phyloP scores from a whole-genome alignment of 2,797 vertebrate species.

The Cygnus olor region DNA sequence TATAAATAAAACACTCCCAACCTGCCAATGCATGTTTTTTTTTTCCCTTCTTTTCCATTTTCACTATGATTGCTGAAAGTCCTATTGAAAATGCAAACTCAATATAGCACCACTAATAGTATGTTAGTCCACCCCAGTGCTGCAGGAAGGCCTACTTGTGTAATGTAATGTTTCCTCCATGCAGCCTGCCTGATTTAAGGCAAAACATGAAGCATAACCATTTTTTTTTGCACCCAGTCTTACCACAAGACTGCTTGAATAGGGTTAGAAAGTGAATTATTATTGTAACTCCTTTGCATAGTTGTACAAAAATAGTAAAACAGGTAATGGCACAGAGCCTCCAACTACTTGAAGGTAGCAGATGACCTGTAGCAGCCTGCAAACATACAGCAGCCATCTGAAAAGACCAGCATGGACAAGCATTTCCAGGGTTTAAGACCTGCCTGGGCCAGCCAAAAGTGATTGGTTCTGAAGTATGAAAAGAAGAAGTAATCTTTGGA shows the following conservation, averaged over 20 bases:
- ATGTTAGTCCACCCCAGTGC: background rate
- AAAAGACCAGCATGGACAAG: background rate
- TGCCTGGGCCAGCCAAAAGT: background rate
- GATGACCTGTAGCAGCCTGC: background rate
- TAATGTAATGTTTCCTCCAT: background rate
- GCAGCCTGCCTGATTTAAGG: background rate
- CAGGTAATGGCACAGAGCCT: background rate
- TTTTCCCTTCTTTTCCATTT: background rate
- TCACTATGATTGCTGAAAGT: background rate
- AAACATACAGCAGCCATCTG: background rate
- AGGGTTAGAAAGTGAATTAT: background rate
- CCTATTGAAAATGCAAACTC: background rate
- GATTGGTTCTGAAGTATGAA: background rate
- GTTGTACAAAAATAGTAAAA: background rate
- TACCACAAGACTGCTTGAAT: background rate
- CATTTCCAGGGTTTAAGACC: background rate
- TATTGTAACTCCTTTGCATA: background rate
- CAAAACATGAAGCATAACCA: background rate
- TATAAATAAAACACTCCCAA: background rate
- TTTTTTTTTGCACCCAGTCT: background rate
- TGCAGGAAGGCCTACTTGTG: background rate
- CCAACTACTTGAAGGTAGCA: background rate
- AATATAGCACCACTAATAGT: background rate
- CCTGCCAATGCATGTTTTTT: background rate
- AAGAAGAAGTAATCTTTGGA: background rate